Evolutionary conservation across 2,113 vertebrate genomes (phyloP).

Genomic region (Edolisoma coerulescens): DNA sequence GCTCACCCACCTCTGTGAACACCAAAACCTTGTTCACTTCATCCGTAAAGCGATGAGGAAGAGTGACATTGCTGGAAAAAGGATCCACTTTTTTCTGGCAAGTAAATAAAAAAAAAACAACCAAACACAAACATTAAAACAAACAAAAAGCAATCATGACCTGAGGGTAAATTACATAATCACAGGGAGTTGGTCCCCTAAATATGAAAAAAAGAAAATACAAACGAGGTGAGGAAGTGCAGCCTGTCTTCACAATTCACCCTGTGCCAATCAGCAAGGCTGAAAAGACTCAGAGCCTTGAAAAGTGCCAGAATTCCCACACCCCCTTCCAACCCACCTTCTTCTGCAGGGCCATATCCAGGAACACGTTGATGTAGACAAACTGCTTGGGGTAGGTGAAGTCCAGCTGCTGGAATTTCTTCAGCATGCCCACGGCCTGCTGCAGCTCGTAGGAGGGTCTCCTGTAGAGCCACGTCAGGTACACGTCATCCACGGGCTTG

Average conservation of each 20-base stretch:
- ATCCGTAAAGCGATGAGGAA: constrained; percentile 78
- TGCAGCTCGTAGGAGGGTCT: constrained; percentile 56
- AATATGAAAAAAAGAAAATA: rapidly evolving
- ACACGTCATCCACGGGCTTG: constrained; percentile 84
- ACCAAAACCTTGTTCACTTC: constrained; percentile 83
- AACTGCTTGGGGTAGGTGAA: constrained; percentile 78
- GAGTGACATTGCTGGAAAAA: constrained; percentile 77
- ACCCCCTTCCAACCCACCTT: constrained; percentile 73
- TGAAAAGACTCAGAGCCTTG: not conserved
- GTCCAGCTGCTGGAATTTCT: constrained; percentile 84
- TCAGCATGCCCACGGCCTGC: constrained; percentile 81
- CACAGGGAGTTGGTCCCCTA: rapidly evolving
- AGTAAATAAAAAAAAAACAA: not conserved
- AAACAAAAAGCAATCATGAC: rapidly evolving
- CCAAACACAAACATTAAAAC: not conserved
- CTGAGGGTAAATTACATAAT: not conserved
- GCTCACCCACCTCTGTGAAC: constrained; percentile 85
- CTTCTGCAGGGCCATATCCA: constrained; percentile 87
- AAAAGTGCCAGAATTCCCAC: rapidly evolving
- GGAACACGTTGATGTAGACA: constrained; percentile 78
- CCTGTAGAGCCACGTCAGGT: constrained; percentile 76
- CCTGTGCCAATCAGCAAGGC: rapidly evolving
- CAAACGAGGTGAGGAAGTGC: not conserved
- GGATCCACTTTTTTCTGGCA: constrained; percentile 85
- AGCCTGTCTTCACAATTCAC: not conserved